Base-by-base conservation (phyloP, 2,888 invertebrate genomes). In the Dynastes tityus region DNA sequence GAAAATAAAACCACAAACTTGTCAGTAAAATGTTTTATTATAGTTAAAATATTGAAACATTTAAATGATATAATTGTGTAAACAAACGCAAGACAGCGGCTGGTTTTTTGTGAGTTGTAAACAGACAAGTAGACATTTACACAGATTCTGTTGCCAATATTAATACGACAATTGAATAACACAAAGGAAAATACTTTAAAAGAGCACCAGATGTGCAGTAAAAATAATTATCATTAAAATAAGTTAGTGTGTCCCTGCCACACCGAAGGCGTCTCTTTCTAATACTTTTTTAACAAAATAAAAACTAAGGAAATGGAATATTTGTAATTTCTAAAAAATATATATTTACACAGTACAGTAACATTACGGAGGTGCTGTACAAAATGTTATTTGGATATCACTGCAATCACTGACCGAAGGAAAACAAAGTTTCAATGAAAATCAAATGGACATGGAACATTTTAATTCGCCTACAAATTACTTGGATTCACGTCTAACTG, bases 401-500 rank as follows among this genome's bases (percentile, higher is more conserved):
- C 11, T 22, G 37, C 40, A 37, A 65, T 49, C 49, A 49, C 68
- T 51, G 68, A 68, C 16, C 51, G 45, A 13, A 49, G 22, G 29
- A 49, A 61, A 68, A 68, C 22, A 11, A 68, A 11, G 68, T 13
- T 16, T 27, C 22, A 68, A 51, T 32, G 32, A 61, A 73, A 68
- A 51, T 68, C 0, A 51, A 58, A 40, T 58, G 55, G 13, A n/a
- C 16, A 16, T 55, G 55, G 55, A 55, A 55, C 16, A 40, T 37
- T 8, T n/a, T 9, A 45, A 40, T 45, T 73, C 61, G 27, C 45
- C 61, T 73, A 73, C 45, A 61, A 37, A 73, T 40, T 61, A 55
- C n/a, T 16, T 16, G 16, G 55, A 22, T 40, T 22, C 1, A 22
- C 11, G 40, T 22, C 90, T 97, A 98, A 92, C 97, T 97, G 94